Evolutionary conservation across 1,140 invertebrate genomes (phyloP).

Genomic region (Protaetia brevitarsis): DNA sequence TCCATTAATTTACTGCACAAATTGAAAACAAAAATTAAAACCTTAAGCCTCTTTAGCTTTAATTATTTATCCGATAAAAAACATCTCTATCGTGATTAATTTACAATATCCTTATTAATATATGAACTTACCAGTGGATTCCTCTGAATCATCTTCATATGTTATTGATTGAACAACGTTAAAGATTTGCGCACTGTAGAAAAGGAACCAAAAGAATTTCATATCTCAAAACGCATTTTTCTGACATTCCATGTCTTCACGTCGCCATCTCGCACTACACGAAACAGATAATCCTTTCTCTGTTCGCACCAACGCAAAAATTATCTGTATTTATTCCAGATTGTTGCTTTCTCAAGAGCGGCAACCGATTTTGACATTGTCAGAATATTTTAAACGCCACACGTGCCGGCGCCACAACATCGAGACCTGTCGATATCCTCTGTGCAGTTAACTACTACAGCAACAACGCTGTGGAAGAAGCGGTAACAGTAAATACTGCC

Average conservation of each 20-base stretch:
- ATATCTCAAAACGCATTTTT: conserved; percentile 4
- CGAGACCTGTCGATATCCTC: background rate
- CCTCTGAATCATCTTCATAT: background rate
- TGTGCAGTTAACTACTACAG: background rate
- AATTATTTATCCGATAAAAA: too few species aligned
- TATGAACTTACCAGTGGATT: background rate
- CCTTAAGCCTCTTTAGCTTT: too few species aligned
- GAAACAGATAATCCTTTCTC: background rate
- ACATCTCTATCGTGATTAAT: too few species aligned
- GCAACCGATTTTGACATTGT: background rate
- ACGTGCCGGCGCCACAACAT: conserved; percentile 1
- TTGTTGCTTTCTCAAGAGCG: background rate
- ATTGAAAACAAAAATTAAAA: too few species aligned
- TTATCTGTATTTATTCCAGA: background rate
- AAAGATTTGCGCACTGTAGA: background rate
- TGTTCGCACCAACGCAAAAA: background rate
- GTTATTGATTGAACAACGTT: background rate
- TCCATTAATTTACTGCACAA: too few species aligned
- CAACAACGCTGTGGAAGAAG: background rate
- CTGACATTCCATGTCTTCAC: background rate
- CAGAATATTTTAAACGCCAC: background rate
- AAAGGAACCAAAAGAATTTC: background rate
- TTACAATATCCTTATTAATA: too few species aligned
- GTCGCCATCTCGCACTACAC: too few species aligned
- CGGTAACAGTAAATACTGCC: conserved; percentile 8